Evolutionary conservation across 2,797 vertebrate genomes (phyloP), one percentile per base, ranked within the genome.

Genomic region (Etheostoma nigrum): DNA sequence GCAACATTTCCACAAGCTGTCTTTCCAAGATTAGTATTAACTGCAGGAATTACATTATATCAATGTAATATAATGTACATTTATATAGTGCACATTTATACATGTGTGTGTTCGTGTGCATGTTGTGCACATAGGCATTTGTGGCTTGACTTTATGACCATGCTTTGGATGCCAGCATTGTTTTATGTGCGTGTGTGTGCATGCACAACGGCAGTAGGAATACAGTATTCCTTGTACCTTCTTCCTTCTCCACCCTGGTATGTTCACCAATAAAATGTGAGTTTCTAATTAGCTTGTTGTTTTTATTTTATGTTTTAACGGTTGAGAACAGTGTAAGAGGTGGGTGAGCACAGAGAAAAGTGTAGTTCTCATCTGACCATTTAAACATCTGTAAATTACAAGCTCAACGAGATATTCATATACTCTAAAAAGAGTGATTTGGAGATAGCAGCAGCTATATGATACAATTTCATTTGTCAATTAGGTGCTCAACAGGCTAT

Each of bases 131-230:
- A 44, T 4, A 19, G 1, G 18, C 51, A 36, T 62, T 75, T 65
- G 36, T 19, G 36, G 51, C 30, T 67, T 18, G 25, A 66, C 30
- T 75, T 82, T 61, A 62, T 55, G 36, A 65, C 25, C 21, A 23
- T 30, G 15, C 45, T 67, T 71, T 42, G 63, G 10, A 67, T 69
- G 54, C 51, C 45, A 76, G 51, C 16, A 18, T 48, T 70, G 27
- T 8, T 16, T 66, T 40, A 48, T 47, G 15, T 36, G 12, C 66
- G 58, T 67, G 64, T 66, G 59, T n/a, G 23, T 66, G 25, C 54
- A 61, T 70, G 65, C 54, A 44, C 19, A 65, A 7, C 25, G 45
- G 25, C 67, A 48, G 14, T 42, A 42, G 25, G 30, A 33, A 15
- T 33, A 13, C 49, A 51, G 19, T 44, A 18, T 18, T 6, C 44